Conservation (phyloP, 1,140 invertebrate genomes). For the Drosophila sulfurigaster region DNA sequence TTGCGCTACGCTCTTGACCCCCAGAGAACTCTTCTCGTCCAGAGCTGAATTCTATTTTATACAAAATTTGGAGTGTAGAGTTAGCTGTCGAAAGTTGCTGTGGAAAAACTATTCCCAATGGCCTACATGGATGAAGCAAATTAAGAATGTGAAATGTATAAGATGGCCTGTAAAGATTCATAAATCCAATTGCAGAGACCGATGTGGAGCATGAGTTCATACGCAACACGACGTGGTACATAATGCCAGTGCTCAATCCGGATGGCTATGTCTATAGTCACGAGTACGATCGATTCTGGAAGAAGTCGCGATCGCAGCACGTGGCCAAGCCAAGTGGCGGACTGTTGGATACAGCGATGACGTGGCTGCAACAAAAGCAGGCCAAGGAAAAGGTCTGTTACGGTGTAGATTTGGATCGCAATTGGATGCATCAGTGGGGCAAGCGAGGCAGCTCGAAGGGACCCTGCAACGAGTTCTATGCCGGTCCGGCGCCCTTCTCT, state of each 20-base stretch:
- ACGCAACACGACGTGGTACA: conserved; percentile 87
- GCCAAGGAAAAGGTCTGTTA: conserved; percentile 67
- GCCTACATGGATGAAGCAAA: conserved; percentile 15
- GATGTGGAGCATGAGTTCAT: conserved; percentile 69
- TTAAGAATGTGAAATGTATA: background rate
- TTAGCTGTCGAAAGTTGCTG: conserved; percentile 1
- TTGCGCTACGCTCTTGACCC: conserved; percentile 5
- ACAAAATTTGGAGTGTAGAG: conserved; percentile 24
- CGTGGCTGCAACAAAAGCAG: conserved; percentile 77
- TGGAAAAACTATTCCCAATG: background rate
- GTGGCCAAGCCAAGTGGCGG: conserved; percentile 53
- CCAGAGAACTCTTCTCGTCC: background rate
- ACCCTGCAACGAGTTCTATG: conserved; percentile 92
- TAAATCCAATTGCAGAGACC: conserved; percentile 40
- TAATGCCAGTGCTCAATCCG: conserved; percentile 92
- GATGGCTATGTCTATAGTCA: conserved; percentile 93
- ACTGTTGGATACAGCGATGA: conserved; percentile 80
- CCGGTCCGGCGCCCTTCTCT: conserved; percentile 91
- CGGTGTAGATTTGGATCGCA: conserved; percentile 90
- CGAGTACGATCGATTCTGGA: conserved; percentile 91
- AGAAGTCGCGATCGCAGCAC: conserved; percentile 89
- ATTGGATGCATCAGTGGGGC: conserved; percentile 90
- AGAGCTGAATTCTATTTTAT: background rate
- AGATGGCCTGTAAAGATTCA: no score
- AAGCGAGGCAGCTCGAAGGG: conserved; percentile 90